Evolutionary conservation across 2,888 invertebrate genomes (phyloP).

Genomic region (Lordiphosa fenestrarum): DNA sequence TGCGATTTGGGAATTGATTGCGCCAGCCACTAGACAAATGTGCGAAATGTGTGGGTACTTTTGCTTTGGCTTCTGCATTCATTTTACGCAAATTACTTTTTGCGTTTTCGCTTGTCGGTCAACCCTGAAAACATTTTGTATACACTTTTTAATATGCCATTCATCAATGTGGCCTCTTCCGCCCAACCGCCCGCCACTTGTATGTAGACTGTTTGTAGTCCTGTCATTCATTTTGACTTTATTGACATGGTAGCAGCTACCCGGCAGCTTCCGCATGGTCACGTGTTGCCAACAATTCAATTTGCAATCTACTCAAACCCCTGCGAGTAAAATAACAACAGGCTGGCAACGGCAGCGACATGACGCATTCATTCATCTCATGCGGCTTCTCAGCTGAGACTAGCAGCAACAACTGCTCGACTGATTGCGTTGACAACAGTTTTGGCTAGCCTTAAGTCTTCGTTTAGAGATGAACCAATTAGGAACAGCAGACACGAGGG

Average conservation of each 20-base stretch:
- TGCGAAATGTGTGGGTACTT: slow-evolving; percentile 27
- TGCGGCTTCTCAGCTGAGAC: slow-evolving; percentile 40
- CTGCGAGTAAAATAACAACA: slow-evolving; percentile 1
- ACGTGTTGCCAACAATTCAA: slow-evolving; percentile 73
- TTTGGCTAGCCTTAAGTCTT: slow-evolving; percentile 49
- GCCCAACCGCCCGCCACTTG: slow-evolving; percentile 54
- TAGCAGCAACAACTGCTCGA: slow-evolving; percentile 41
- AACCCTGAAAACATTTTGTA: slow-evolving; percentile 51
- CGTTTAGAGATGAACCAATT: slow-evolving; percentile 23
- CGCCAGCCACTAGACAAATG: slow-evolving; percentile 49
- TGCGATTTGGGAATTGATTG: slow-evolving; percentile 75
- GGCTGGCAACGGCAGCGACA: slow-evolving; percentile 15
- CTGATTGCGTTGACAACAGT: slow-evolving; percentile 76
- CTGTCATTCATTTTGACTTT: slow-evolving; percentile 73
- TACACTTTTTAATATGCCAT: slow-evolving; percentile 59
- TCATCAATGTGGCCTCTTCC: slow-evolving; percentile 31
- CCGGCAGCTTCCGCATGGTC: slow-evolving; percentile 46
- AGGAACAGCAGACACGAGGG: too few species aligned
- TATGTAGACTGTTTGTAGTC: slow-evolving; percentile 61
- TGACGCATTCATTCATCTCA: slow-evolving; percentile 42
- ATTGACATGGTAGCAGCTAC: slow-evolving; percentile 59
- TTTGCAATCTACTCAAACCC: slow-evolving; percentile 41
- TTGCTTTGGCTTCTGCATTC: slow-evolving; percentile 22
- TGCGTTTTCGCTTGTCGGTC: slow-evolving; percentile 42
- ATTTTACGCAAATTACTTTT: slow-evolving; percentile 72